Percentiles rank a stretch among this genome's conserved stretches.
Evolutionary conservation across 2,888 invertebrate species (phyloP).

Genomic region (Diarsia brunnea): DNA sequence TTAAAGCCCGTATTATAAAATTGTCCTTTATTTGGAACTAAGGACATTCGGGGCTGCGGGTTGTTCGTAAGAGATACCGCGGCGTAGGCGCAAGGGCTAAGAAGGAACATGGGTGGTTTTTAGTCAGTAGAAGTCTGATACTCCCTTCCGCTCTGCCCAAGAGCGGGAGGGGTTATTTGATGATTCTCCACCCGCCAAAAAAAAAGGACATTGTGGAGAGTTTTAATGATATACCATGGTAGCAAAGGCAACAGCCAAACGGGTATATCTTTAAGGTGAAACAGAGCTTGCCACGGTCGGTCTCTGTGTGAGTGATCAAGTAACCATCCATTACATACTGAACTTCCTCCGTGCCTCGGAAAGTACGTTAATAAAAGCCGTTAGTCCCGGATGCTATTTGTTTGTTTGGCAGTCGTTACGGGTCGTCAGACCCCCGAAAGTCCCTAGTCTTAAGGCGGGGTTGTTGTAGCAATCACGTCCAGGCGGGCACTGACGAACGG

Average conservation of each 20-base stretch:
- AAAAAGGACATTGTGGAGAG: slow-evolving; percentile 3
- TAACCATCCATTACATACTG: not conserved
- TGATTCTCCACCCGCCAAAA: too few species aligned
- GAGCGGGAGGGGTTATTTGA: too few species aligned
- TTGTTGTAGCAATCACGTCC: too few species aligned
- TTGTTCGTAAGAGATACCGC: too few species aligned
- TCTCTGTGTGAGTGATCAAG: not conserved
- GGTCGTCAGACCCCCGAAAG: not conserved
- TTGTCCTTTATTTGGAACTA: slow-evolving; percentile 11
- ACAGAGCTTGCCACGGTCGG: not conserved
- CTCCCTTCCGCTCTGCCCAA: too few species aligned
- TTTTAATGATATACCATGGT: not conserved
- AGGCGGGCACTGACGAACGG: too few species aligned
- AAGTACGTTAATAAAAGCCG: not conserved
- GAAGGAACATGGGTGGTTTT: too few species aligned
- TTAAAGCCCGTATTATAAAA: slow-evolving; percentile 24
- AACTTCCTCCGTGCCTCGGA: not conserved
- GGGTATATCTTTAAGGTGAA: not conserved
- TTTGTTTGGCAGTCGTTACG: not conserved
- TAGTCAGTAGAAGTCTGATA: too few species aligned
- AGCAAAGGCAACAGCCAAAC: not conserved
- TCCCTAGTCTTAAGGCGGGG: too few species aligned
- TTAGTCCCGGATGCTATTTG: not conserved
- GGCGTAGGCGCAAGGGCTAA: too few species aligned
- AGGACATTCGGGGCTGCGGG: too few species aligned